Conservation (phyloP, 2,888 invertebrate species). For the Lamproptera curius region DNA sequence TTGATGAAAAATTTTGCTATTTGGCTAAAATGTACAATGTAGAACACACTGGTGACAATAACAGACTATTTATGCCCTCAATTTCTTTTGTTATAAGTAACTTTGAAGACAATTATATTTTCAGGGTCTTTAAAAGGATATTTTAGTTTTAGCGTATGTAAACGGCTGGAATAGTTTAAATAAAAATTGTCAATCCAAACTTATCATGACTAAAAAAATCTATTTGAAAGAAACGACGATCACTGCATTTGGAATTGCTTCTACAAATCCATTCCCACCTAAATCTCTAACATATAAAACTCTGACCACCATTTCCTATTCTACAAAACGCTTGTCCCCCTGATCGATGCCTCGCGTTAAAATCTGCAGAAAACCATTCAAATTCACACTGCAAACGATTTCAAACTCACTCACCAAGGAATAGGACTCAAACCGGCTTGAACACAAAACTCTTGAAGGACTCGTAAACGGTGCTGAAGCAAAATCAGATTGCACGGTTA, state of each 20-base stretch:
- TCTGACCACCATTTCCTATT: conserved; percentile 63
- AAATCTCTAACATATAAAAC: conserved; percentile 70
- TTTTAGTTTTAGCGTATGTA: not conserved
- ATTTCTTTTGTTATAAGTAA: too few species aligned
- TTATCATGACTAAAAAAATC: too few species aligned
- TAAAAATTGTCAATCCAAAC: too few species aligned
- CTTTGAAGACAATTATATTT: too few species aligned
- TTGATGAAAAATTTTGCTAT: too few species aligned
- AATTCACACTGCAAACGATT: conserved; percentile 20
- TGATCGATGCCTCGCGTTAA: conserved; percentile 62
- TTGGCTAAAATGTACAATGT: too few species aligned
- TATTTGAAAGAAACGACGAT: conserved; percentile 38
- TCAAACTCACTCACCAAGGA: conserved; percentile 22
- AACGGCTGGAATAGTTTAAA: not conserved
- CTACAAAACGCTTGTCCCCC: conserved; percentile 72
- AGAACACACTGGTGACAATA: too few species aligned
- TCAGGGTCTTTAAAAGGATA: too few species aligned
- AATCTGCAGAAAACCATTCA: conserved; percentile 28
- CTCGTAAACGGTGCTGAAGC: conserved; percentile 40
- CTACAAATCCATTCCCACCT: conserved; percentile 62
- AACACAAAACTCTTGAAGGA: too few species aligned
- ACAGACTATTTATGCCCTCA: too few species aligned
- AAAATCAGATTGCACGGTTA: conserved; percentile 69
- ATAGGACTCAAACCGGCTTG: conserved; percentile 42
- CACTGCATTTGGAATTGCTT: conserved; percentile 47